Evolutionary conservation across 2,797 vertebrate species (phyloP).

Genomic region (Notamacropus eugenii): DNA sequence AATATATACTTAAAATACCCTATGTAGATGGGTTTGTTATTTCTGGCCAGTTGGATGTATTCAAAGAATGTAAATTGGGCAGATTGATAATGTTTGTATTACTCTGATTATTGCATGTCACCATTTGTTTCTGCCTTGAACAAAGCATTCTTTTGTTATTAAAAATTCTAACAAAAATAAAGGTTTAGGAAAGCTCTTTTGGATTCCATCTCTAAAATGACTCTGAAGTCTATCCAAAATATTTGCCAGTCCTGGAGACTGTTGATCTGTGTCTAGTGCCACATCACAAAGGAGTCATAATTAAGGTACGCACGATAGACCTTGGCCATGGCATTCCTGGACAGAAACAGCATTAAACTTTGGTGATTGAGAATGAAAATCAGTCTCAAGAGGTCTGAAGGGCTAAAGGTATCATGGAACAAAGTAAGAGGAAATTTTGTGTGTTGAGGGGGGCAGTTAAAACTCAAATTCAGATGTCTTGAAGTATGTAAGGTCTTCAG

Average conservation of each 20-base stretch:
- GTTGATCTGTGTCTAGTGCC: neutral
- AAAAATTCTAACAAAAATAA: constrained; percentile 3
- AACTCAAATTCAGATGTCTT: neutral
- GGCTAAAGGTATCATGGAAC: neutral
- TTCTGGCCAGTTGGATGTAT: neutral
- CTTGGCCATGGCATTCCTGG: too few species aligned
- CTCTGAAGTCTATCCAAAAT: too few species aligned
- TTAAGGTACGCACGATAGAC: neutral
- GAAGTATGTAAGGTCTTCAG: neutral
- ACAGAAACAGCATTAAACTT: neutral
- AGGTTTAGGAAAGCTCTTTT: neutral
- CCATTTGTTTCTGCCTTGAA: neutral
- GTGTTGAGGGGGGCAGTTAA: neutral
- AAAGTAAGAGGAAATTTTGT: neutral
- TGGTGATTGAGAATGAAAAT: neutral
- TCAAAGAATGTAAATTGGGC: neutral
- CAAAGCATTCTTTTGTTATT: constrained; percentile 5
- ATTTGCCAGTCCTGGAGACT: accelerated
- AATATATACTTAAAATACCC: neutral
- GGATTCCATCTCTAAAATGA: neutral
- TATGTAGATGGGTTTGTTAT: neutral
- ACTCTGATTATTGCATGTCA: neutral
- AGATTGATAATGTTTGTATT: constrained; percentile 5
- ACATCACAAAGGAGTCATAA: too few species aligned
- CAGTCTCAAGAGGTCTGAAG: accelerated